phyloP scores from a whole-genome alignment of 2,113 vertebrate genomes.

The Neotragus moschatus region DNA sequence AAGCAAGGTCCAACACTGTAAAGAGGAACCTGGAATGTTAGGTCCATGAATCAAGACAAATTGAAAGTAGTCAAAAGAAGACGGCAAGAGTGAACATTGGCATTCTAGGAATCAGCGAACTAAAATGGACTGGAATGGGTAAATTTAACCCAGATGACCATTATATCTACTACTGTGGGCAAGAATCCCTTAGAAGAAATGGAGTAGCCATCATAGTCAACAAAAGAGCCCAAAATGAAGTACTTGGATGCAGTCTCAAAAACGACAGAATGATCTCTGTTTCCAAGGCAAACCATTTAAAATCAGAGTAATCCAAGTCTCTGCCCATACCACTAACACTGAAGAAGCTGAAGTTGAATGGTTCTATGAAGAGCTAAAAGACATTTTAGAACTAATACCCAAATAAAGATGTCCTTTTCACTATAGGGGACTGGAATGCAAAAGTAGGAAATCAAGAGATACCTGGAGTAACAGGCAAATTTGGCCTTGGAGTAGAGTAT shows the following conservation, averaged over 20 bases:
- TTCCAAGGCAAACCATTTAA: background rate
- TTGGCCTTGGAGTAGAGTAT: too few relatives aligned
- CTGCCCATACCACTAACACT: background rate
- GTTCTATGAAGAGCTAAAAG: background rate
- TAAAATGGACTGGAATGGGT: background rate
- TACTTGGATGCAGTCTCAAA: background rate
- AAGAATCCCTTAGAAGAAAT: background rate
- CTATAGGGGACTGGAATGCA: too few relatives aligned
- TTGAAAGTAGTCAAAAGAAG: background rate
- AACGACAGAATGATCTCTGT: background rate
- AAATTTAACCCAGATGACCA: background rate
- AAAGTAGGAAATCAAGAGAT: too few relatives aligned
- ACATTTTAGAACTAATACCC: background rate
- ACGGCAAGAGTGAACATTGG: background rate
- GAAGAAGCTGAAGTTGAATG: background rate
- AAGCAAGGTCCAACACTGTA: fast-evolving
- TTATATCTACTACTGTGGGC: background rate
- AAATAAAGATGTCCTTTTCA: too few relatives aligned
- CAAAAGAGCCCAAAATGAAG: background rate
- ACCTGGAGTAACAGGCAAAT: too few relatives aligned
- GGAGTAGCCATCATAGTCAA: background rate
- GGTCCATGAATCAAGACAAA: background rate
- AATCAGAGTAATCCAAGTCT: background rate
- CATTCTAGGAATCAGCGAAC: background rate
- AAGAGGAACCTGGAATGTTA: background rate